Evolutionary conservation across 2,888 invertebrate genomes (phyloP).

Genomic region (Phyto melanocephala): DNA sequence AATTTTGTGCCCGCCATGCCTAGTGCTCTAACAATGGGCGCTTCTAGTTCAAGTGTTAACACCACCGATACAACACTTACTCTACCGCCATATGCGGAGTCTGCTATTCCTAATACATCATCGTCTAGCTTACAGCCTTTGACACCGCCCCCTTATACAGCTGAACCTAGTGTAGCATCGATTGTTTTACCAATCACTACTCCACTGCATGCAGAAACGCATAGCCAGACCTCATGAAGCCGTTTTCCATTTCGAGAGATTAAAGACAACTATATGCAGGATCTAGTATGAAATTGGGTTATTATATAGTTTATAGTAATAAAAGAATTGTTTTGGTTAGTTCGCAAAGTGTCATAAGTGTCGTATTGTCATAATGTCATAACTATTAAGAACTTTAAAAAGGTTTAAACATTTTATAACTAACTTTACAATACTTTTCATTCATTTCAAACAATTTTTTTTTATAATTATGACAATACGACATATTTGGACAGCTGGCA

Average conservation of each 20-base stretch:
- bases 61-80: constrained; percentile 67
- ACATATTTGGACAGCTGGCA: too few relatives aligned
- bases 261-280: not conserved
- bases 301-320: too few relatives aligned
- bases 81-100: constrained; percentile 70
- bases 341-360: too few relatives aligned
- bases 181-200: constrained; percentile 26
- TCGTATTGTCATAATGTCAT: too few relatives aligned
- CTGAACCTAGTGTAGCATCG: constrained; percentile 5
- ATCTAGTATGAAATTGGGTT: too few relatives aligned
- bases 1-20: not conserved
- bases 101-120: constrained; percentile 63
- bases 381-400: too few relatives aligned
- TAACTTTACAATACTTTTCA: too few relatives aligned
- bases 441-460: too few relatives aligned
- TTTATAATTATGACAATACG: too few relatives aligned
- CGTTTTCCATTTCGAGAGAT: not conserved
- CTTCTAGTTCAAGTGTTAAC: constrained; percentile 47
- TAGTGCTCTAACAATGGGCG: constrained; percentile 42
- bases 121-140: not conserved
- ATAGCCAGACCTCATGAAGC: not conserved
- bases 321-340: too few relatives aligned
- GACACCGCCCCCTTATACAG: constrained; percentile 43
- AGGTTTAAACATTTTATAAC: too few relatives aligned
- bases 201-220: constrained; percentile 1